Evolutionary conservation across 2,888 invertebrate genomes (phyloP).

Genomic region (Cantharis rustica): DNA sequence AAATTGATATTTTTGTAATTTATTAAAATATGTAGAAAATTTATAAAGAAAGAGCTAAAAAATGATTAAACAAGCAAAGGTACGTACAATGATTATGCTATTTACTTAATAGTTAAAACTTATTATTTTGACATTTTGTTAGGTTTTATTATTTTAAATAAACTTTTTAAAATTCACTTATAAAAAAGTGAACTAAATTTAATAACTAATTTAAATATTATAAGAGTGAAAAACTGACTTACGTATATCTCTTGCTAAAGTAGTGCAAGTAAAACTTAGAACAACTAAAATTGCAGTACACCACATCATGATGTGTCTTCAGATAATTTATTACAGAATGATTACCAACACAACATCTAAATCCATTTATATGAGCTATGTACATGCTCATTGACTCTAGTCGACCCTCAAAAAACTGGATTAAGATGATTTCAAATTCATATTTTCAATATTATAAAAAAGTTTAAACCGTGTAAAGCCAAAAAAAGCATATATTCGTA

Average conservation of each 20-base stretch:
- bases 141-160: too few species aligned
- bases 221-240: background rate
- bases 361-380: background rate
- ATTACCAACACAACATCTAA: background rate
- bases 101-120: too few species aligned
- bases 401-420: background rate
- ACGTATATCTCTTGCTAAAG: background rate
- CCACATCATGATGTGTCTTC: background rate
- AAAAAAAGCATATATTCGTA: background rate
- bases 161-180: too few species aligned
- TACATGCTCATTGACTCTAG: background rate
- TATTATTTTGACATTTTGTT: too few species aligned
- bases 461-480: background rate
- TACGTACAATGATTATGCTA: too few species aligned
- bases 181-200: too few species aligned
- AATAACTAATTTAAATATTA: background rate
- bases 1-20: too few species aligned
- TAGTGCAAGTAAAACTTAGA: background rate
- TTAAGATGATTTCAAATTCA: background rate
- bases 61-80: too few species aligned
- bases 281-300: background rate
- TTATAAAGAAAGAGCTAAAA: too few species aligned
- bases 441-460: background rate
- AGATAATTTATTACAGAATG: background rate
- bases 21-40: too few species aligned